Evolutionary conservation across 2,888 invertebrate genomes (phyloP).

Genomic region (Congeria kusceri): DNA sequence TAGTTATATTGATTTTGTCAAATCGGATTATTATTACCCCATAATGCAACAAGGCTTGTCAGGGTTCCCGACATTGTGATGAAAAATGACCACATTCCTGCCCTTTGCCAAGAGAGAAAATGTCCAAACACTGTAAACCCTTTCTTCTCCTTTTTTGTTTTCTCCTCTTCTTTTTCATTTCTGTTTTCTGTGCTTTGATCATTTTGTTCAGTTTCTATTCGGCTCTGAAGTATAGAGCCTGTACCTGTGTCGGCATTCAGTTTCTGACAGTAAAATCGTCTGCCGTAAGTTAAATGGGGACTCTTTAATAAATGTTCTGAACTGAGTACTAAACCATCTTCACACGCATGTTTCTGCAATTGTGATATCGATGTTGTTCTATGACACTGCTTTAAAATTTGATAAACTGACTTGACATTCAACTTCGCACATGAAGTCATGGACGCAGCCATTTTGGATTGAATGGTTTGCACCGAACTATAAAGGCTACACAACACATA

Average conservation of each 20-base stretch:
- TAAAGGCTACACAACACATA: too few species aligned
- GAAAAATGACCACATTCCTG: not conserved
- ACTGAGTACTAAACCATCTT: too few species aligned
- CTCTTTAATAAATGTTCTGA: too few species aligned
- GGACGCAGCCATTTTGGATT: not conserved
- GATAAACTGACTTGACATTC: constrained; percentile 3
- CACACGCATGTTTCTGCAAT: too few species aligned
- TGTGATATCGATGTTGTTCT: not conserved
- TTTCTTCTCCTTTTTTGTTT: not conserved
- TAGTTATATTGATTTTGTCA: too few species aligned
- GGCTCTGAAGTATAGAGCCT: not conserved
- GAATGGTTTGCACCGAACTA: too few species aligned
- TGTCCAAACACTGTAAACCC: constrained; percentile 1
- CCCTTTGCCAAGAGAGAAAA: not conserved
- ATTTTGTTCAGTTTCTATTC: not conserved
- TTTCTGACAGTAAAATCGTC: not conserved
- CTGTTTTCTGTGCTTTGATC: not conserved
- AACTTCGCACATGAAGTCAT: constrained; percentile 4
- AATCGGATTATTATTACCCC: not conserved
- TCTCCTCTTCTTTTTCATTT: not conserved
- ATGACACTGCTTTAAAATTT: not conserved
- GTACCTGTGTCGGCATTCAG: not conserved
- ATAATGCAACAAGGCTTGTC: not conserved
- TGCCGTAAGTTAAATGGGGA: too few species aligned
- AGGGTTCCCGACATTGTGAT: not conserved